phyloP scores from a whole-genome alignment of 2,888 invertebrate species.

The Pterostichus madidus region DNA sequence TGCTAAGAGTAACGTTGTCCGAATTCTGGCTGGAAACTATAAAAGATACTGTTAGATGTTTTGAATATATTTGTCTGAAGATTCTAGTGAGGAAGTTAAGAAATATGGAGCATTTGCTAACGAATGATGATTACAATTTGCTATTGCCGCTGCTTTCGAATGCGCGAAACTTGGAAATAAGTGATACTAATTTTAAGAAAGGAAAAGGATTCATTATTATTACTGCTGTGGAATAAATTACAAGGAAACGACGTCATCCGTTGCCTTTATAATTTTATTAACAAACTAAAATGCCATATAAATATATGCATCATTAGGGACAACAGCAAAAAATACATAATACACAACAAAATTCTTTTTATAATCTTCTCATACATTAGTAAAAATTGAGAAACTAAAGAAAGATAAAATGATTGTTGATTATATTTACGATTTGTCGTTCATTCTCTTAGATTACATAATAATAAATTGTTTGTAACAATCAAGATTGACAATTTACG shows the following conservation, averaged over 20 bases:
- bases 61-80: neutral
- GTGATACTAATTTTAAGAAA: slow-evolving; percentile 3
- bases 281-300: neutral
- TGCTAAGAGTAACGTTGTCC: too few species aligned
- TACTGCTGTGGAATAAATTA: neutral
- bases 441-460: too few species aligned
- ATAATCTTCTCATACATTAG: too few species aligned
- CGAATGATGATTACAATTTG: neutral
- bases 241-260: slow-evolving; percentile 1
- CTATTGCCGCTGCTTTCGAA: slow-evolving; percentile 23
- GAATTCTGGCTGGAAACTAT: too few species aligned
- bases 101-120: slow-evolving; percentile 8
- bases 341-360: too few species aligned
- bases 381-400: too few species aligned
- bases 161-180: slow-evolving; percentile 9
- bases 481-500: too few species aligned
- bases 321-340: neutral
- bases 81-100: slow-evolving; percentile 10
- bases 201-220: neutral
- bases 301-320: neutral
- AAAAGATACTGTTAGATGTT: too few species aligned
- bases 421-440: too few species aligned
- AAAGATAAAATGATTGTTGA: too few species aligned
- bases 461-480: too few species aligned
- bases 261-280: slow-evolving; percentile 6